These are phyloP conservation scores for Bradypodion ventrale DNA, from an alignment of 2,797 vertebrate species.

Conservation along the genomic window DNA sequence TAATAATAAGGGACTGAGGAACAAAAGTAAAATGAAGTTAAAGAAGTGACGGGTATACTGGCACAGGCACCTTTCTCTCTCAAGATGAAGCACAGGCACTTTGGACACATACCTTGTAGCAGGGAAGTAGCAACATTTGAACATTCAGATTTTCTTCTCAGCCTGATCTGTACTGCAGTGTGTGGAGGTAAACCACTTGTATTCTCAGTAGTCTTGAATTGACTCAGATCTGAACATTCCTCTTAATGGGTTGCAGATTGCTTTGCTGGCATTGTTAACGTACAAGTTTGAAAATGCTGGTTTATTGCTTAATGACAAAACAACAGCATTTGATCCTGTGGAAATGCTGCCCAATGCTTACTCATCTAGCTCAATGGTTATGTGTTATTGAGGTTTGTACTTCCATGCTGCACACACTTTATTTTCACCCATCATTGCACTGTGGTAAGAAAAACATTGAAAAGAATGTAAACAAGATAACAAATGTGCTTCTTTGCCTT, in stretches of 20 bases:
- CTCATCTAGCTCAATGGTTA: not conserved
- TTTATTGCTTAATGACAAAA: conserved; percentile 56
- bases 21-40: not conserved
- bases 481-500: conserved; percentile 41
- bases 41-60: not conserved
- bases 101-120: conserved; percentile 41
- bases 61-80: not conserved
- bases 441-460: conserved; percentile 49
- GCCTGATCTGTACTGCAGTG: not conserved
- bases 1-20: not conserved
- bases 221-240: not conserved
- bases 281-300: conserved; percentile 58
- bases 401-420: conserved; percentile 55
- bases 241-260: conserved; percentile 3
- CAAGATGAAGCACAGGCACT: conserved; percentile 43
- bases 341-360: conserved; percentile 50
- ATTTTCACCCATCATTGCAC: conserved; percentile 52
- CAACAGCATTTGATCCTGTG: conserved; percentile 56
- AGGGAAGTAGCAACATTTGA: conserved; percentile 51
- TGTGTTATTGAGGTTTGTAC: conserved; percentile 49
- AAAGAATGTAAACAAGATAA: conserved; percentile 51
- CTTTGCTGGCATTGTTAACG: conserved; percentile 40
- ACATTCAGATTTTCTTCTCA: conserved; percentile 43
- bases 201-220: not conserved
- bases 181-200: not conserved